Evolutionary conservation across 2,888 invertebrate species (phyloP), one percentile per base, ranked within the genome.

Genomic region (Nebria brevicollis): DNA sequence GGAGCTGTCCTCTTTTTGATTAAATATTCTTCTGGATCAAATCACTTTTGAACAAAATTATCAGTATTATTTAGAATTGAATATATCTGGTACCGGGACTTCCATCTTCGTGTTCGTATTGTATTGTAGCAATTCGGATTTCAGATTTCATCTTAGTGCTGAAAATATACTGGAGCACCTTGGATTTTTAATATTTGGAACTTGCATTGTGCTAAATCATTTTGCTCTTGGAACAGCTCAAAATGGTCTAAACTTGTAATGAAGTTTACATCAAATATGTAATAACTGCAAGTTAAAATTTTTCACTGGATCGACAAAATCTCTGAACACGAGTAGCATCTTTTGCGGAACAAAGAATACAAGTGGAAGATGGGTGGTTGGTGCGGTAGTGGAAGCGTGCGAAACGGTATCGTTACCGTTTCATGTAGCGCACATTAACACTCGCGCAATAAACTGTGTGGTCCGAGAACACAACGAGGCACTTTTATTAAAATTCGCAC

Each of bases 401-500:
- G 25, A 34, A 70, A 25, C 25, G 20, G 25, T 11, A 25, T 13
- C 70, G 26, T 26, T 66, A 66, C 66, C 66, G n/a, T 66, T 25
- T 13, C 66, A 66, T 66, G 66, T 34, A 54, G 54, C 70, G 70
- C 11, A 70, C 70, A 70, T 70, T 70, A 70, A 70, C 70, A 13
- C 70, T 34, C 70, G 13, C 10, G 70, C 70, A 70, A 70, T 70
- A 70, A 70, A 70, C 70, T 15, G 70, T 66, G 25, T 15, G 25
- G 20, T 15, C 20, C 25, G 20, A 66, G 66, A 25, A 15, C 66
- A 25, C 66, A 26, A 70, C 70, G 70, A 34, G 25, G 75, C 64
- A 75, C 54, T 75, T 75, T 75, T 75, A 75, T 75, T 75, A 75
- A 75, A 75, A 75, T 75, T 75, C 75, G 75, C 26, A 34, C 42